A percentile compares a stretch with the other conserved stretches of the same genome.
phyloP scores from a whole-genome alignment of 2,888 invertebrate genomes.

The Zygogramma bicolorata region DNA sequence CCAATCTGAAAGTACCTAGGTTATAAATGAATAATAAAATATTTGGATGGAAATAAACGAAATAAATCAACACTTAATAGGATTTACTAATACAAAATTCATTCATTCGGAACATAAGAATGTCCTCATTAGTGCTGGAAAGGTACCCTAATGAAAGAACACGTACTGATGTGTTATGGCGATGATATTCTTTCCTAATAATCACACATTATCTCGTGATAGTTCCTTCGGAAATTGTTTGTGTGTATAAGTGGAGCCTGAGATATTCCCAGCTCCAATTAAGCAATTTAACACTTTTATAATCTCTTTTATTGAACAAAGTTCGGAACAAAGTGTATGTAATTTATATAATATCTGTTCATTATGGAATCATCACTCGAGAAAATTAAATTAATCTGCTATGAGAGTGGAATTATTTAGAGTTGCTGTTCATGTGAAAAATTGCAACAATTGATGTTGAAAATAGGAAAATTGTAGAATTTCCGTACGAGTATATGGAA shows the following conservation, averaged over 20 bases:
- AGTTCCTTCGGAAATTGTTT: not conserved
- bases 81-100: no score
- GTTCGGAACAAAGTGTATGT: not conserved
- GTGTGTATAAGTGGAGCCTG: not conserved
- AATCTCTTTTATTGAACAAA: not conserved
- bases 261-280: not conserved
- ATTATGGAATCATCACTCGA: not conserved
- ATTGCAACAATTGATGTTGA: not conserved
- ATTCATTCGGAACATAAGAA: no score
- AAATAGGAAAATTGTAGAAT: not conserved
- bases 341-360: not conserved
- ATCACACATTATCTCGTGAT: not conserved
- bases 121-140: no score
- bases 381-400: not conserved
- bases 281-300: conserved; percentile 3
- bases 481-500: no score
- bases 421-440: not conserved
- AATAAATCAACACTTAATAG: no score
- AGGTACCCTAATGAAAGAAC: no score
- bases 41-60: no score
- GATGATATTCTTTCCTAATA: not conserved
- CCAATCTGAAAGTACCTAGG: no score
- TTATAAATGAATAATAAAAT: no score
- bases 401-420: not conserved
- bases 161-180: not conserved